Evolutionary conservation across 1,140 invertebrate species (phyloP).

Genomic region (Piezodorus guildinii): DNA sequence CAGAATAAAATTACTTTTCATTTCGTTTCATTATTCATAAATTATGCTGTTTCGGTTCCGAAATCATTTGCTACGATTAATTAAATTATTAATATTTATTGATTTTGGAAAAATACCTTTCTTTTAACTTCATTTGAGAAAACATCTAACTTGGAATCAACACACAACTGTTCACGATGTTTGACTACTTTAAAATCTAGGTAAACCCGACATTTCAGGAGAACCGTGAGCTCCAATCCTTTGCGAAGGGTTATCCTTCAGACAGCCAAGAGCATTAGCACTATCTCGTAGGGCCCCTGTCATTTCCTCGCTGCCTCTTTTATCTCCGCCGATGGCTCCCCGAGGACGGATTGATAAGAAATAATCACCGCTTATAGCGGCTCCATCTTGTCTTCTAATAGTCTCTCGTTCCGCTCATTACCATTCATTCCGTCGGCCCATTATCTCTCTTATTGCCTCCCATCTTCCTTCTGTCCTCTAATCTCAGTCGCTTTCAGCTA

Average conservation of each 20-base stretch:
- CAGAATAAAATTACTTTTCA: too few species aligned
- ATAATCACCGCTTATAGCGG: conserved; percentile 12
- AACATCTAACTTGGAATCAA: too few species aligned
- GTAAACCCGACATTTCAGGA: too few species aligned
- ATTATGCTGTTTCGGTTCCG: too few species aligned
- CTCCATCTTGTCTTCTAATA: conserved; percentile 2
- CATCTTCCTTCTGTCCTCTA: neutral
- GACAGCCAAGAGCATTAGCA: neutral
- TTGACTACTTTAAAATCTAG: too few species aligned
- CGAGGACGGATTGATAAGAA: conserved; percentile 10
- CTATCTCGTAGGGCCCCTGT: neutral
- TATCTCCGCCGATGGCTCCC: neutral
- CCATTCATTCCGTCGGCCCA: conserved; percentile 6
- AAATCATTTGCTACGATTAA: too few species aligned
- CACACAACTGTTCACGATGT: too few species aligned
- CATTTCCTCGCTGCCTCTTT: conserved; percentile 10
- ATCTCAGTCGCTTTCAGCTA: conserved; percentile 1
- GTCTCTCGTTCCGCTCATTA: conserved; percentile 1
- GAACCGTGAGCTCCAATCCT: neutral
- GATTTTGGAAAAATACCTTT: too few species aligned
- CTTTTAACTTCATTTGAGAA: too few species aligned
- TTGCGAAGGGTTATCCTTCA: neutral
- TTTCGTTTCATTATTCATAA: too few species aligned
- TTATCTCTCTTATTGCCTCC: conserved; percentile 1
- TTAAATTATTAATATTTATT: too few species aligned